phyloP scores from a whole-genome alignment of 2,888 invertebrate genomes.

The Alcis repandata region DNA sequence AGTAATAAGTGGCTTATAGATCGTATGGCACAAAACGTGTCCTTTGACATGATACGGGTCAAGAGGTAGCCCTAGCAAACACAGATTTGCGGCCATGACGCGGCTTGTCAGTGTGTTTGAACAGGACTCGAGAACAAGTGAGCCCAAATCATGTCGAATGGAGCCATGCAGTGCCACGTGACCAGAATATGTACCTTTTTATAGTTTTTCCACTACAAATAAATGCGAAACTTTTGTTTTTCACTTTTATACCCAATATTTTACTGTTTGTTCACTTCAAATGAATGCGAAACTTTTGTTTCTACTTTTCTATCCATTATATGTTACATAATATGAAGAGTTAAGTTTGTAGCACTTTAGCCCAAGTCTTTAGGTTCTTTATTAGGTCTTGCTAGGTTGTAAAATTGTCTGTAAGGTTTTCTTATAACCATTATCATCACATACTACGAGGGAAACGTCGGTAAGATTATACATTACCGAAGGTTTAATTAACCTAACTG shows the following conservation, averaged over 20 bases:
- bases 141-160: constrained; percentile 4
- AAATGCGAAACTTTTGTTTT: background rate
- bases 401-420: no score
- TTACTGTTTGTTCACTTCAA: no score
- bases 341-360: no score
- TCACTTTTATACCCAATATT: background rate
- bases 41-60: constrained; percentile 12
- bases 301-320: background rate
- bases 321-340: no score
- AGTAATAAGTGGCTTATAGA: no score
- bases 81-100: constrained; percentile 7
- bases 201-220: background rate
- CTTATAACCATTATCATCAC: no score
- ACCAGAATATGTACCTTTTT: constrained; percentile 5
- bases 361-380: no score
- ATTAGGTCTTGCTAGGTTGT: no score
- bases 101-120: constrained; percentile 24
- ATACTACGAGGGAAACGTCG: no score
- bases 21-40: background rate
- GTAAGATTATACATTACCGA: no score
- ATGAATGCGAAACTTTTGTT: background rate
- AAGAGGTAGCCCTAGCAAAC: constrained; percentile 19
- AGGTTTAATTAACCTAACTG: no score
- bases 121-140: constrained; percentile 19
- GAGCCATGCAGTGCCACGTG: constrained; percentile 13